phyloP scores from a whole-genome alignment of 2,113 vertebrate species.

The Ceyx melanurus region DNA sequence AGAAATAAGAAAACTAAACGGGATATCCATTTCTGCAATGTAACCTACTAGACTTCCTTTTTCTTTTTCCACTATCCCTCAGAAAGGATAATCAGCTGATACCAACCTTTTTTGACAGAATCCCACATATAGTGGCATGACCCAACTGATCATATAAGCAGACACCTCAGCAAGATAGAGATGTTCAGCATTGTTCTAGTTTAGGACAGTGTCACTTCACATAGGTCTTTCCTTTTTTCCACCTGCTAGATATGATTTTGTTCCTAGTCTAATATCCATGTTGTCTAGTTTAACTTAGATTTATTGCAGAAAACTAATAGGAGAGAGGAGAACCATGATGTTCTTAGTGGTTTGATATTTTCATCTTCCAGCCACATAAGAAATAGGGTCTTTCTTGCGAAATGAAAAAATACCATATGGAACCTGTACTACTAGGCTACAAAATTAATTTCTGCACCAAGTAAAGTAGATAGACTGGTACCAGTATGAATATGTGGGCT shows the following conservation, averaged over 20 bases:
- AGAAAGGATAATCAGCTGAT: not conserved
- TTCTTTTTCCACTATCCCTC: not conserved
- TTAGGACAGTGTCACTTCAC: not conserved
- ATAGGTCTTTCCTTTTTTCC: not conserved
- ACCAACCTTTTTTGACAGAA: not conserved
- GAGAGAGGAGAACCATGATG: not conserved
- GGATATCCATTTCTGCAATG: constrained; percentile 60
- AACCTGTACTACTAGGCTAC: not conserved
- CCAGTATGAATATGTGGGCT: not conserved
- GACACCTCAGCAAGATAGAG: not conserved
- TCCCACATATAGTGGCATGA: not conserved
- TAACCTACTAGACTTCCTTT: constrained; percentile 28
- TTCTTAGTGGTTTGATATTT: not conserved
- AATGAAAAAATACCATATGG: not conserved
- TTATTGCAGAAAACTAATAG: not conserved
- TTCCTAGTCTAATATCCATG: not conserved
- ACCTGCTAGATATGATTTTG: not conserved
- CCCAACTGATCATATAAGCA: not conserved
- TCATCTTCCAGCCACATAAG: not conserved
- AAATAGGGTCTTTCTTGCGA: not conserved
- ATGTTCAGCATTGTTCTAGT: not conserved
- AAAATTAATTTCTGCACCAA: not conserved
- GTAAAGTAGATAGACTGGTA: not conserved
- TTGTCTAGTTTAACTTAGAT: not conserved
- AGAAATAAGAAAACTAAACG: constrained; percentile 49